These are phyloP conservation scores for Congeria kusceri DNA, from an alignment of 2,888 invertebrate genomes.

Conservation along the genomic window DNA sequence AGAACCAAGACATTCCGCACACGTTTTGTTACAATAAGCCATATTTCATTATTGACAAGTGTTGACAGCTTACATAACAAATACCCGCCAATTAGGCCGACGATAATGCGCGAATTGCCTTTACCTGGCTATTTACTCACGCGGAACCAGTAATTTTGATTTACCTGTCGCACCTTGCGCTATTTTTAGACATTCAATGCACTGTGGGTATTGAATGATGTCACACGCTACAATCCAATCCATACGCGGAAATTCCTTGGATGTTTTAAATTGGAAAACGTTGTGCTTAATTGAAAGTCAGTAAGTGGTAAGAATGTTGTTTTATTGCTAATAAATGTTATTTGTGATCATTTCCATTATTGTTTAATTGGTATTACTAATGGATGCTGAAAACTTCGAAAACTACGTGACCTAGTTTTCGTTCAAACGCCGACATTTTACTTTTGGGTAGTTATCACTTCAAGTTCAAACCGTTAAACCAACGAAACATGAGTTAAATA, in stretches of 20 bases:
- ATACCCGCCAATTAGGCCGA: too few relatives aligned
- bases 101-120: constrained; percentile 10
- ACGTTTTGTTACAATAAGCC: too few relatives aligned
- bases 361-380: neutral
- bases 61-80: too few relatives aligned
- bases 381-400: neutral
- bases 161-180: constrained; percentile 62
- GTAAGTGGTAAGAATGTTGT: neutral
- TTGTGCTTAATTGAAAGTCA: neutral
- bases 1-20: too few relatives aligned
- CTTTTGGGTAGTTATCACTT: neutral
- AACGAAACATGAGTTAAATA: too few relatives aligned
- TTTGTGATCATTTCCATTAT: neutral
- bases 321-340: neutral
- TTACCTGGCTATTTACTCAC: constrained; percentile 38
- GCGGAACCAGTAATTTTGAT: constrained; percentile 29
- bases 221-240: constrained; percentile 34
- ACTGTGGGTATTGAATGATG: constrained; percentile 58
- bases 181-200: constrained; percentile 52
- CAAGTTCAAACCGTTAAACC: neutral
- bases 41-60: too few relatives aligned
- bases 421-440: constrained; percentile 13
- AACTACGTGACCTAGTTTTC: constrained; percentile 35
- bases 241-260: constrained; percentile 52
- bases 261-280: neutral